These are phyloP conservation scores for Dendrocincla fuliginosa DNA, from an alignment of 2,797 vertebrate genomes.

Conservation along the genomic window DNA sequence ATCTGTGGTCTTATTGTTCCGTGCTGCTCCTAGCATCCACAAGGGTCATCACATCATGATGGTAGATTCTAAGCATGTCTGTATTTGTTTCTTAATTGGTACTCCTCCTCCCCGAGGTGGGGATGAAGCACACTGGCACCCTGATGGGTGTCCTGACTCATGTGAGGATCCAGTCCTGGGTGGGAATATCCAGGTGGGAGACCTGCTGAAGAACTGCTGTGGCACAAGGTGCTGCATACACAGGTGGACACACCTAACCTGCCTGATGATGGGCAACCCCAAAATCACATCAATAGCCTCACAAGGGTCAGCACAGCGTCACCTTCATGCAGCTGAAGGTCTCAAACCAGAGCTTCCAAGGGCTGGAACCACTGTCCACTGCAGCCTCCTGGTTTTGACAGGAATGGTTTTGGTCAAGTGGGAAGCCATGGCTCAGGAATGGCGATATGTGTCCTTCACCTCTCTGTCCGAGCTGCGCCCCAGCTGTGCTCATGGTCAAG, in stretches of 20 bases:
- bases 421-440: not conserved
- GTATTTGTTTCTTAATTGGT: not conserved
- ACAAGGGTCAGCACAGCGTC: not conserved
- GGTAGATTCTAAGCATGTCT: not conserved
- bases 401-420: not conserved
- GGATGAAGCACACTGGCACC: not conserved
- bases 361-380: not conserved
- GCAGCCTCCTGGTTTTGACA: not conserved
- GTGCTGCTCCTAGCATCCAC: not conserved
- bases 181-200: not conserved
- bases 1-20: not conserved
- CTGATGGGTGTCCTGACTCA: not conserved
- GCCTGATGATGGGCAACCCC: fast-evolving
- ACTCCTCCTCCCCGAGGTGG: not conserved
- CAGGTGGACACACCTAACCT: not conserved
- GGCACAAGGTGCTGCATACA: not conserved
- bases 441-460: not conserved
- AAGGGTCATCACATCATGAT: not conserved
- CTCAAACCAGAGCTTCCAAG: not conserved
- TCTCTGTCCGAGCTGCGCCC: not conserved
- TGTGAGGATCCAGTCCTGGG: fast-evolving
- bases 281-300: not conserved
- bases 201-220: not conserved
- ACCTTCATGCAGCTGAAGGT: not conserved
- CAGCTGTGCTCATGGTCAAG: not conserved